Evolutionary conservation across 2,797 vertebrate species (phyloP).

Genomic region (Rachycentron canadum): DNA sequence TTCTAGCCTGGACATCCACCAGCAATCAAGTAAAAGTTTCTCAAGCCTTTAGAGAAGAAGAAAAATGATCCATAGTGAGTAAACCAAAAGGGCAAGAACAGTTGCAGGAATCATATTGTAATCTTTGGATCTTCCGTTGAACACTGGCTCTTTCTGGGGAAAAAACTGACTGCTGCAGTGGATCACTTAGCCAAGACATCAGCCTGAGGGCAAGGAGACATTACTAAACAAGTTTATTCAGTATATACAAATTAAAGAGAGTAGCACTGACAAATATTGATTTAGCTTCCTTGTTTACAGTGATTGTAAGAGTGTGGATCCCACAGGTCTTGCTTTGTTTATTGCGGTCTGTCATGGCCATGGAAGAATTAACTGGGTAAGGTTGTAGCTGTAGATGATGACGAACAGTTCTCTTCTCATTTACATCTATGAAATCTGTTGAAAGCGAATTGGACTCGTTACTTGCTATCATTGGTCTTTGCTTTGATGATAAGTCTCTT

Average conservation of each 20-base stretch:
- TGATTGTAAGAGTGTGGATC: background rate
- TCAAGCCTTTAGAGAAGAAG: slow-evolving; percentile 32
- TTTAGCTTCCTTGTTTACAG: slow-evolving; percentile 20
- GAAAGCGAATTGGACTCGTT: background rate
- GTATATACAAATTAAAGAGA: background rate
- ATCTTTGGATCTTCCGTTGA: slow-evolving; percentile 33
- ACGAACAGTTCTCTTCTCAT: background rate
- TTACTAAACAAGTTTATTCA: slow-evolving; percentile 18
- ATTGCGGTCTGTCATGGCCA: background rate
- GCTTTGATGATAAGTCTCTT: background rate
- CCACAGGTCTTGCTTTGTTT: background rate
- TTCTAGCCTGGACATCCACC: slow-evolving; percentile 62
- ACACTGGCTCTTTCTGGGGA: slow-evolving; percentile 10
- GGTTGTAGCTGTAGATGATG: background rate
- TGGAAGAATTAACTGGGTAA: slow-evolving; percentile 12
- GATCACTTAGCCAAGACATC: slow-evolving; percentile 23
- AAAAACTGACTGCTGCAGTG: slow-evolving; percentile 32
- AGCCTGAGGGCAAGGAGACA: slow-evolving; percentile 20
- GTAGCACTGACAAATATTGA: slow-evolving; percentile 8
- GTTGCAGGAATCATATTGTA: slow-evolving; percentile 19
- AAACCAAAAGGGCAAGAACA: slow-evolving; percentile 4
- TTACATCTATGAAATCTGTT: background rate
- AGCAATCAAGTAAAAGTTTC: slow-evolving; percentile 82
- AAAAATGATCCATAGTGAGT: background rate
- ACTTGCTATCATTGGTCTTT: background rate